phyloP scores from a whole-genome alignment of 1,140 invertebrate genomes.

The Leguminivora glycinivorella region DNA sequence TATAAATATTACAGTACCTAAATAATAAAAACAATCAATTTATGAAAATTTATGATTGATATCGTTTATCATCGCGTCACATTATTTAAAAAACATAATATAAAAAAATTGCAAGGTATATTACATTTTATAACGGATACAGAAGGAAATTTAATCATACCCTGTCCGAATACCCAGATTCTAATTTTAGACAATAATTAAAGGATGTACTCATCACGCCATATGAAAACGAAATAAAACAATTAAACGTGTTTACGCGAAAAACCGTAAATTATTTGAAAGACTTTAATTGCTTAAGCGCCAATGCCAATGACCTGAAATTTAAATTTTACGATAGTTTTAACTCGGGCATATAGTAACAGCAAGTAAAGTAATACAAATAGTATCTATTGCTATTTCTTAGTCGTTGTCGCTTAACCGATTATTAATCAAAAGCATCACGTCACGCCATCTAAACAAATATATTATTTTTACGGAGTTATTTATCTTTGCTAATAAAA shows the following conservation, averaged over 20 bases:
- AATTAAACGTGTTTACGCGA: conserved; percentile 16
- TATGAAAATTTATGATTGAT: too few species aligned
- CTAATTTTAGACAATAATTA: conserved; percentile 4
- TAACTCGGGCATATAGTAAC: not conserved
- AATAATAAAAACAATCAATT: too few species aligned
- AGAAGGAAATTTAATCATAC: not conserved
- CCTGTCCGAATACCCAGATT: conserved; percentile 7
- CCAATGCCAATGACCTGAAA: not conserved
- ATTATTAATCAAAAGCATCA: too few species aligned
- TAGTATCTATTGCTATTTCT: too few species aligned
- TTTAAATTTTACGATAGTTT: not conserved
- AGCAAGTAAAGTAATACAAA: not conserved
- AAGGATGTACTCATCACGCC: conserved; percentile 5
- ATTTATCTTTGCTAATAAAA: too few species aligned
- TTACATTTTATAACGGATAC: not conserved
- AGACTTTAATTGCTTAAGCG: conserved; percentile 14
- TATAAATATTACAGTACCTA: too few species aligned
- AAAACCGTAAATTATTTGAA: not conserved
- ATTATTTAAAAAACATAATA: too few species aligned
- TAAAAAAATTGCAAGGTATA: too few species aligned
- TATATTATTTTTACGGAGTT: too few species aligned
- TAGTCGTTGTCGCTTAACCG: too few species aligned
- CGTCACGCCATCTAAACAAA: too few species aligned
- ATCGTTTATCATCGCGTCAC: too few species aligned
- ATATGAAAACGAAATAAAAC: conserved; percentile 11